phyloP scores from a whole-genome alignment of 2,797 vertebrate species.

The Heliangelus exortis region DNA sequence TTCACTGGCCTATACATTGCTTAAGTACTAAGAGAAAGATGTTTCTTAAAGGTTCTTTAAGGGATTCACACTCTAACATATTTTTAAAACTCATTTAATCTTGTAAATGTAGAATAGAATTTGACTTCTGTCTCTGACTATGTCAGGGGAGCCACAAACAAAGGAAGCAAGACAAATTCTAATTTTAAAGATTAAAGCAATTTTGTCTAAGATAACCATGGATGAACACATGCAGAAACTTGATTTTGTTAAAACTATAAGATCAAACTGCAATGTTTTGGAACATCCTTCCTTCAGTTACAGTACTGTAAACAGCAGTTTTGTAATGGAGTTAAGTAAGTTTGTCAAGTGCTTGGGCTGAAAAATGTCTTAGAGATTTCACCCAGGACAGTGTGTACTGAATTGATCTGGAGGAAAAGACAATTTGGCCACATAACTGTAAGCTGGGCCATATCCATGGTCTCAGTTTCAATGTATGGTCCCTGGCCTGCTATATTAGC shows the following conservation, averaged over 20 bases:
- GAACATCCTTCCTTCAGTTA: background rate
- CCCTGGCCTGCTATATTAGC: background rate
- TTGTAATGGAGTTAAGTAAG: background rate
- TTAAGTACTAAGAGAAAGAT: background rate
- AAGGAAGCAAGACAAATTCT: background rate
- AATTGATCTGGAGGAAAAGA: background rate
- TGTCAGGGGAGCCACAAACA: background rate
- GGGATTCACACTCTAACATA: background rate
- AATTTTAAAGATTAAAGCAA: background rate
- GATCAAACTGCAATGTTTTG: background rate
- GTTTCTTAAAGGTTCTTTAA: background rate
- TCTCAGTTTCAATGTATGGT: background rate
- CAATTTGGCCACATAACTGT: background rate
- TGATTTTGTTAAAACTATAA: background rate
- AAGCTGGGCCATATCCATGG: fast-evolving
- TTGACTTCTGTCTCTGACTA: background rate
- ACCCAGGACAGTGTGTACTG: background rate
- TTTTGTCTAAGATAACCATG: background rate
- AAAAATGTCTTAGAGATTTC: background rate
- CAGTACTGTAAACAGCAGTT: background rate
- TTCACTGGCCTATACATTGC: background rate
- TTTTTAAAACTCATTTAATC: background rate
- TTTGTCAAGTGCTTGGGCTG: background rate
- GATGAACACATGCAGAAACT: background rate
- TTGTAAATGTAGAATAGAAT: background rate